Evolutionary conservation across 2,113 vertebrate genomes (phyloP).

Genomic region (Entosphenus tridentatus): DNA sequence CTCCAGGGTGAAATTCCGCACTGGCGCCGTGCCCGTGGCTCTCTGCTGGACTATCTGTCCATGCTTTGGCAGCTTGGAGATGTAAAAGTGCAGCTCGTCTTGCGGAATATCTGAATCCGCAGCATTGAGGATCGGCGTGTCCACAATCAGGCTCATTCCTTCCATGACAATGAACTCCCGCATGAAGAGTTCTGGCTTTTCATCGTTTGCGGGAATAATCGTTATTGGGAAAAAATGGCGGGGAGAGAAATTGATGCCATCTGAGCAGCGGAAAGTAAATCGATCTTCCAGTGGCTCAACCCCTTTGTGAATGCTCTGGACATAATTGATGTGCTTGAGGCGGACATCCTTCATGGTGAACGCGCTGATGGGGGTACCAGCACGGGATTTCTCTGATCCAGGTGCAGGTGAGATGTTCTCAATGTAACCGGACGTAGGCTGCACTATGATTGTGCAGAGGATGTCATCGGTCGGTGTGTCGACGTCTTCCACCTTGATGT

Average conservation of each 20-base stretch:
- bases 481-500: constrained; percentile 40
- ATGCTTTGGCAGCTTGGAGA: constrained; percentile 40
- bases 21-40: constrained; percentile 38
- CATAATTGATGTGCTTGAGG: constrained; percentile 57
- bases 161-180: constrained; percentile 89
- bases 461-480: constrained; percentile 61
- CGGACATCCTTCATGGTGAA: constrained; percentile 68
- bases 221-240: constrained; percentile 53
- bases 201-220: constrained; percentile 56
- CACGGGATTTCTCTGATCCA: constrained; percentile 78
- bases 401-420: constrained; percentile 83
- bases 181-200: constrained; percentile 63
- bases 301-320: constrained; percentile 72
- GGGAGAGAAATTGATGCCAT: constrained; percentile 74
- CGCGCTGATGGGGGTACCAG: constrained; percentile 59
- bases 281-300: constrained; percentile 74
- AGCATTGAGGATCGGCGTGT: constrained; percentile 60
- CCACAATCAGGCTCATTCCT: constrained; percentile 73
- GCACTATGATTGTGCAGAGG: constrained; percentile 63
- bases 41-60: constrained; percentile 63
- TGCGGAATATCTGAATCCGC: constrained; percentile 50
- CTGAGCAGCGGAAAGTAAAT: constrained; percentile 69
- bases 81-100: constrained; percentile 42
- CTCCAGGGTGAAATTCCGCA: constrained; percentile 54
- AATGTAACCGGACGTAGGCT: constrained; percentile 56